Base-by-base conservation (phyloP, 2,797 vertebrate species). In the Varecia variegata region DNA sequence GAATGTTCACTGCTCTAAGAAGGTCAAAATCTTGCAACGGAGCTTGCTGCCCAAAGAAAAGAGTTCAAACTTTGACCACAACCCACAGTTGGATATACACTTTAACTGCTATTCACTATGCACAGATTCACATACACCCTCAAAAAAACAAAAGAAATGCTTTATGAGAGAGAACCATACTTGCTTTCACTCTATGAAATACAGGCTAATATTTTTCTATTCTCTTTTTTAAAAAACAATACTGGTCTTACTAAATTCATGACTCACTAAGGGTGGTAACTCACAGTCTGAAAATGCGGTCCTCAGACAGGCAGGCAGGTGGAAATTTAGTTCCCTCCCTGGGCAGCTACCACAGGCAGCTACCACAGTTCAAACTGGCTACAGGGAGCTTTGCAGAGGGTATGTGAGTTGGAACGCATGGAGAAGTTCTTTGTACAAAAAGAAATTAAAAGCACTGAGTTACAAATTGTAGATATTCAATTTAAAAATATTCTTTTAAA, bases 221-320 rank as follows among this genome's bases (percentile, higher is more conserved):
- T 58, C 76, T 43, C 21, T 60, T 43, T 50, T 84, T 23, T 38
- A 45, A 87, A 87, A 77, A 43, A n/a, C n/a, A 68, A 54, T 7
- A 5, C n/a, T 54, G 32, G 52, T 47, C 25, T 90, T 70, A 25
- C 17, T 47, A 58, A 85, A 90, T 21, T 58, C 62, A 74, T 11
- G 30, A 74, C 32, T 52, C 71, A 54, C 12, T 45, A 18, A 45
- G 23, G 43, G 45, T 68, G 43, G 32, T 14, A 45, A 80, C 13
- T 21, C 32, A 12, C 27, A 40, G 32, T 68, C 23, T 73, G 40
- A 84, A 40, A 35, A 65, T 47, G 20, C 52, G 32, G 74, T 17
- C 10, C 45, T 40, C 6, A 4, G 4, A 14, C 2, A 27, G 27
- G 9, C 0, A 20, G 68, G 23, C 40, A 11, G 12, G 40, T 0